Conservation (phyloP, 2,888 invertebrate genomes). For the Tortrix viridana region DNA sequence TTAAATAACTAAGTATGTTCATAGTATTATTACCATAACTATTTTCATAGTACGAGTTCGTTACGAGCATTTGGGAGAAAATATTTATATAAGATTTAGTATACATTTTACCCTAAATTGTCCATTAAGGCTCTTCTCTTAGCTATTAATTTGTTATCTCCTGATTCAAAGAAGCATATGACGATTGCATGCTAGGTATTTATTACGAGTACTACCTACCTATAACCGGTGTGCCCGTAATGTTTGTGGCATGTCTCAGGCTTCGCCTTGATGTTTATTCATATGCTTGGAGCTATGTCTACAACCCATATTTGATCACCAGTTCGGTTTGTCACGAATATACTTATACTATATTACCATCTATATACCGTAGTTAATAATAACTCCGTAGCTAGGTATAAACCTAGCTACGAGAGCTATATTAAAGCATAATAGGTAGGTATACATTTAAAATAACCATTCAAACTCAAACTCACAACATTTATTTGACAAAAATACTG, state of each 20-base stretch:
- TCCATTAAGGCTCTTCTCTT: background rate
- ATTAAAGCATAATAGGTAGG: too few relatives aligned
- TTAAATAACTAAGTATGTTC: too few relatives aligned
- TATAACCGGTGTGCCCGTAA: conserved; percentile 45
- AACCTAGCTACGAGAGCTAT: too few relatives aligned
- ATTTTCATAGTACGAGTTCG: background rate
- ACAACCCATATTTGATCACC: conserved; percentile 49
- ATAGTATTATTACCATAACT: background rate
- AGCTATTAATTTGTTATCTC: conserved; percentile 16
- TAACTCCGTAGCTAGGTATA: too few relatives aligned
- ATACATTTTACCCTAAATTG: background rate
- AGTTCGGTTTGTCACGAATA: conserved; percentile 44
- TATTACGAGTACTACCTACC: conserved; percentile 33
- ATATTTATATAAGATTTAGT: conserved; percentile 13
- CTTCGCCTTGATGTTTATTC: conserved; percentile 80
- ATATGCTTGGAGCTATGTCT: conserved; percentile 63
- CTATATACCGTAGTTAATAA: conserved; percentile 1
- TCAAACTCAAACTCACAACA: too few relatives aligned
- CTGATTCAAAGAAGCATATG: conserved; percentile 40
- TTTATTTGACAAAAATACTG: too few relatives aligned
- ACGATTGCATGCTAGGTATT: conserved; percentile 49
- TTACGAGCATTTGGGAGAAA: background rate
- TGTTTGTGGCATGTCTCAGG: conserved; percentile 55
- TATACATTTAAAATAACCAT: too few relatives aligned
- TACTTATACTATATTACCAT: conserved; percentile 6